Evolutionary conservation across 2,888 invertebrate genomes (phyloP), one percentile per base, ranked within the genome.

Genomic region (Zhuqinia jingwanae): DNA sequence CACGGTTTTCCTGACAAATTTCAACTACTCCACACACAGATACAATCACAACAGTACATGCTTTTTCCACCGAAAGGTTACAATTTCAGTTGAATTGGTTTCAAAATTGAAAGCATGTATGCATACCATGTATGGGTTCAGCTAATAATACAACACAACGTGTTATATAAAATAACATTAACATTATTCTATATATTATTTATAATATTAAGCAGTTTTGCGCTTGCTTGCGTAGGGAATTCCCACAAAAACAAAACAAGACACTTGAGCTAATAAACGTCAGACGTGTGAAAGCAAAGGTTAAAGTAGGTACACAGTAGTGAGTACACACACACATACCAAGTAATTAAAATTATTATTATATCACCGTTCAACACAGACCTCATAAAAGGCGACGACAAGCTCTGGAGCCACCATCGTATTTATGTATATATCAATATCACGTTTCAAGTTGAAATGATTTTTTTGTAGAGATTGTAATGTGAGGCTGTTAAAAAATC

Each of bases 361-460:
- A 56, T 78, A 50, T 65, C 68, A 76, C 47, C 27, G 20, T 53
- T 27, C 36, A 76, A 76, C 75, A 76, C 75, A 76, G 75, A 68
- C 63, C 79, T 80, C 68, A 80, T 80, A 80, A 80, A 68, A 80
- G 79, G 79, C 47, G 79, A 80, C 79, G 63, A 63, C 47, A 76
- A 68, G 53, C 15, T 0, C 63, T 80, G 79, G 79, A 80, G 79
- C 79, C 79, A 80, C 20, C 47, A 78, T 17, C 42, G 58, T n/a
- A 17, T 58, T n/a, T 20, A 45, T 63, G 27, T 3, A 42, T 50
- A 53, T 47, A 76, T 56, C 36, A 47, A 36, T 53, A 76, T 76
- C 75, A 76, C 11, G 75, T 76, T 76, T 76, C 75, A 76, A 65
- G 30, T 56, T 56, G 27, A 56, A 53, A 56, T 30, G 20, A 36